Conservation (phyloP, 2,113 vertebrate genomes). For the Accipiter cooperii region DNA sequence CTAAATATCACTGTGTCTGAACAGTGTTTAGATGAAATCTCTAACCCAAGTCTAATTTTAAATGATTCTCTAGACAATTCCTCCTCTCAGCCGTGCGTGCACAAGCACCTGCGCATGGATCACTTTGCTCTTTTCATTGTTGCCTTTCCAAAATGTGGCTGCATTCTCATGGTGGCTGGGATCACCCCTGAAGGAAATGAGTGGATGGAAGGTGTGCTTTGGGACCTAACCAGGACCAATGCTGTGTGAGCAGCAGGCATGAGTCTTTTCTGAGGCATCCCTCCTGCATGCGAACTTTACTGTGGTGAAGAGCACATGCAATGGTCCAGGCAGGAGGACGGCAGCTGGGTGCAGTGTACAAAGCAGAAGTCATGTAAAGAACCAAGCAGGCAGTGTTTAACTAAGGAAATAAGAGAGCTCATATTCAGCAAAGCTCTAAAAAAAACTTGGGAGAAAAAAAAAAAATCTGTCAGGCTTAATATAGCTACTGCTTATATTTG, state of each 20-base stretch:
- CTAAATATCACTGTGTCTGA: neutral
- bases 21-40: neutral
- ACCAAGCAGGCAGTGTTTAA: neutral
- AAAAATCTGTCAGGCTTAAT: neutral
- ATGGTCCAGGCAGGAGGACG: neutral
- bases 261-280: neutral
- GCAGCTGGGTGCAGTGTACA: neutral
- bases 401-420: neutral
- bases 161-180: neutral
- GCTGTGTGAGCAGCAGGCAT: neutral
- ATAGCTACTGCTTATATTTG: neutral
- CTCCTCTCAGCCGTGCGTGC: fast-evolving
- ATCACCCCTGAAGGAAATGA: neutral
- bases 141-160: neutral
- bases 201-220: neutral
- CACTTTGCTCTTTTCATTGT: neutral
- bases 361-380: neutral
- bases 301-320: neutral
- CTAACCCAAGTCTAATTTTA: neutral
- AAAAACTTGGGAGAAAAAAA: neutral
- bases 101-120: neutral
- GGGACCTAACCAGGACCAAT: neutral
- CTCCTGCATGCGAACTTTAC: neutral
- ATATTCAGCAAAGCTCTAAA: neutral
- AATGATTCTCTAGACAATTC: neutral